Evolutionary conservation across 2,797 vertebrate genomes (phyloP).

Genomic region (Merluccius polli): DNA sequence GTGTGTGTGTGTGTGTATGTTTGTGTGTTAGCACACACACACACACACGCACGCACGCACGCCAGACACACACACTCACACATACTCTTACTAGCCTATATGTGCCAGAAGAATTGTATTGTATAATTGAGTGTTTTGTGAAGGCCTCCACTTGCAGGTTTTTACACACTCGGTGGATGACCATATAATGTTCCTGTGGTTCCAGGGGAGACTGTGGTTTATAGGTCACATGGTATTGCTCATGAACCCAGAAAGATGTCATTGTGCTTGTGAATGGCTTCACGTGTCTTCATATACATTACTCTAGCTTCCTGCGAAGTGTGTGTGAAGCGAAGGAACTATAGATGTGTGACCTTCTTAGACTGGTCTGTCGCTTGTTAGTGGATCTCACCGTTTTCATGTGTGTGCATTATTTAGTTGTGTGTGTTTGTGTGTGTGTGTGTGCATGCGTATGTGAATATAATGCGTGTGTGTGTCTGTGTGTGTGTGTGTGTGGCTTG

Average conservation of each 20-base stretch:
- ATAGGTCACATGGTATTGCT: constrained; percentile 32
- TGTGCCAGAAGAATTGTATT: background rate
- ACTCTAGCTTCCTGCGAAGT: background rate
- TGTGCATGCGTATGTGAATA: too few relatives aligned
- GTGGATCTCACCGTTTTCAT: background rate
- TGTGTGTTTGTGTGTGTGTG: too few relatives aligned
- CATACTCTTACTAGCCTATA: background rate
- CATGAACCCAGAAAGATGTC: constrained; percentile 28
- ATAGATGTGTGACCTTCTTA: background rate
- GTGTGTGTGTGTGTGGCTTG: too few relatives aligned
- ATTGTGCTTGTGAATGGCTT: background rate
- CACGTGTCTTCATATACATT: too few relatives aligned
- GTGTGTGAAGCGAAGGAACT: background rate
- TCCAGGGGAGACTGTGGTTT: background rate
- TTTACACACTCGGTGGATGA: background rate
- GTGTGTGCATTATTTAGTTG: background rate
- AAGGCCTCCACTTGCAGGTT: background rate
- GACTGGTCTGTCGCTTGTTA: constrained; percentile 2
- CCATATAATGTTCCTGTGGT: background rate
- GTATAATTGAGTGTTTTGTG: background rate
- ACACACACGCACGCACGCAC: constrained; percentile 21
- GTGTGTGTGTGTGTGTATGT: background rate
- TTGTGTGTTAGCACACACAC: background rate
- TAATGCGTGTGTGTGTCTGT: too few relatives aligned
- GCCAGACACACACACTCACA: constrained; percentile 4